phyloP scores from a whole-genome alignment of 1,140 invertebrate genomes.

The Ganaspis sp. region DNA sequence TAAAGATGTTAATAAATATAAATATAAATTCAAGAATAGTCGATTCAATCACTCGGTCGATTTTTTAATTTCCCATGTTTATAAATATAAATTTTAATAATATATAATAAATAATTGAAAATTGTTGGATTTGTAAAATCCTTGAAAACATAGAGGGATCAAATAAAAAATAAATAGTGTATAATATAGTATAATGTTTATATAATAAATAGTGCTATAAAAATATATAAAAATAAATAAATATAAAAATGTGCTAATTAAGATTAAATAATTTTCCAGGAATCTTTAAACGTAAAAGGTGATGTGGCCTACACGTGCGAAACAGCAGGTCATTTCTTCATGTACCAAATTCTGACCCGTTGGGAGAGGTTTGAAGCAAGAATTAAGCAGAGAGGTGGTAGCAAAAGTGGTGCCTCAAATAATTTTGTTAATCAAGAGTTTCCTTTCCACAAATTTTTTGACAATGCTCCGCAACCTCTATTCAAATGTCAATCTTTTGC shows the following conservation, averaged over 20 bases:
- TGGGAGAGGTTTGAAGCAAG: slow-evolving; percentile 92
- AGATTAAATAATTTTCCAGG: slow-evolving; percentile 58
- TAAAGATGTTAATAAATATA: too few relatives aligned
- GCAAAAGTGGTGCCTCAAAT: slow-evolving; percentile 52
- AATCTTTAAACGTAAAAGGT: slow-evolving; percentile 88
- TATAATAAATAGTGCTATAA: too few relatives aligned
- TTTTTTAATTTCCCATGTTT: too few relatives aligned
- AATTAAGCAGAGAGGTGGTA: slow-evolving; percentile 76
- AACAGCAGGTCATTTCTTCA: slow-evolving; percentile 95
- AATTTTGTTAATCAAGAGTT: slow-evolving; percentile 84
- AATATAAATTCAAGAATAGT: too few relatives aligned
- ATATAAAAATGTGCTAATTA: neutral
- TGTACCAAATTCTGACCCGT: slow-evolving; percentile 90
- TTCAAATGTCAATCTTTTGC: slow-evolving; percentile 89
- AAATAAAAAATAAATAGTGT: too few relatives aligned
- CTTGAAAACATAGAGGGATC: too few relatives aligned
- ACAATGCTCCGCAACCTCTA: slow-evolving; percentile 93
- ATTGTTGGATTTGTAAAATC: too few relatives aligned
- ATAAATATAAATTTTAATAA: too few relatives aligned
- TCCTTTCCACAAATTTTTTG: slow-evolving; percentile 94
- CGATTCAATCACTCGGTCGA: too few relatives aligned
- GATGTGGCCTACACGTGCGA: slow-evolving; percentile 99
- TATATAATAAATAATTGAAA: too few relatives aligned
- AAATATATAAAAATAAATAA: too few relatives aligned
- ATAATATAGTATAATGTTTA: too few relatives aligned